A percentile compares a stretch with the other conserved stretches of the same genome.
These are phyloP conservation scores for Amphiura filiformis DNA, from an alignment of 35 echinoderm and acorn worm genomes.

Conservation along the genomic window DNA sequence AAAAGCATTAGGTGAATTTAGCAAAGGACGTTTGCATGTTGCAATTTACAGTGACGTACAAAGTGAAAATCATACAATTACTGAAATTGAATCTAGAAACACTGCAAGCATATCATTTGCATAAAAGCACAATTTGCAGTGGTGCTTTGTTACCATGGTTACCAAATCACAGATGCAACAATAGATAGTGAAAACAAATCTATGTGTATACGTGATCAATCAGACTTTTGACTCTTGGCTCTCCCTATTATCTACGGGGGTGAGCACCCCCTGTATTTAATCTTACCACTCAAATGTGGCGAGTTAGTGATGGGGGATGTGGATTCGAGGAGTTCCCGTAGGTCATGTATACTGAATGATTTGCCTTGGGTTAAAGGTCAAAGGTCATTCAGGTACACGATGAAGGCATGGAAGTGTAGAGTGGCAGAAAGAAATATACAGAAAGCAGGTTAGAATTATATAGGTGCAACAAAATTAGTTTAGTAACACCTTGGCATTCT, in stretches of 20 bases:
- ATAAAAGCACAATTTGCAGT: neutral
- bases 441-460: neutral
- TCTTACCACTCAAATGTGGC: conserved; percentile 87
- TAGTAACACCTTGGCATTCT: neutral
- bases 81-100: too few species aligned
- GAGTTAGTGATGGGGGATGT: conserved; percentile 75
- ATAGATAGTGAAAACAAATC: neutral
- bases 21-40: too few species aligned
- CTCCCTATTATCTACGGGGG: neutral
- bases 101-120: too few species aligned
- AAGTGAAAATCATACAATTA: too few species aligned
- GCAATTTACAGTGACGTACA: too few species aligned
- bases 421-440: neutral
- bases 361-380: conserved; percentile 78
- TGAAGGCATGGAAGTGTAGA: neutral
- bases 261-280: neutral
- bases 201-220: neutral
- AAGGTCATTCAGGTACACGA: conserved; percentile 35
- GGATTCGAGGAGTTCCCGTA: conserved; percentile 87
- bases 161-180: neutral
- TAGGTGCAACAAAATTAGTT: neutral
- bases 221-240: conserved; percentile 15
- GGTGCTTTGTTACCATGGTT: neutral
- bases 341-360: conserved; percentile 93
- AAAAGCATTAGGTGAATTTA: too few species aligned